phyloP scores from a whole-genome alignment of 1,140 invertebrate genomes.

The Microplitis mediator region DNA sequence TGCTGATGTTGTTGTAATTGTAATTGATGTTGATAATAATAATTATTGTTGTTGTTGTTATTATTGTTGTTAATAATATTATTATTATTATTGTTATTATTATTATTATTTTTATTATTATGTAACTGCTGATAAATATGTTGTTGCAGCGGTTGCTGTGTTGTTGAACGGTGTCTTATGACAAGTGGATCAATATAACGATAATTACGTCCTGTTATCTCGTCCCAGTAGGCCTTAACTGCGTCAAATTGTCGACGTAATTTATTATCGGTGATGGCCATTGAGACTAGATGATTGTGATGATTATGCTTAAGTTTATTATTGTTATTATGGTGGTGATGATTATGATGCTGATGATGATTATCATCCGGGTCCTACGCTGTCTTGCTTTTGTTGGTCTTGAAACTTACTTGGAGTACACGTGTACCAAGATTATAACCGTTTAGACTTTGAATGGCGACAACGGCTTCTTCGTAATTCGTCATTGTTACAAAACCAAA shows the following conservation, averaged over 20 bases:
- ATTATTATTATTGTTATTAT: background rate
- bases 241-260: constrained; percentile 7
- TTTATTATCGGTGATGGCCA: constrained; percentile 28
- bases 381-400: constrained; percentile 91
- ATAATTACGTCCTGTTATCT: constrained; percentile 9
- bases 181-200: constrained; percentile 3
- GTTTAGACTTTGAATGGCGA: constrained; percentile 97
- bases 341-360: background rate
- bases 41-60: background rate
- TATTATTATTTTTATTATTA: constrained; percentile 6
- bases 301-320: background rate
- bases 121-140: constrained; percentile 29
- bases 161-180: background rate
- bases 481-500: constrained; percentile 99
- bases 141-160: constrained; percentile 33
- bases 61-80: background rate
- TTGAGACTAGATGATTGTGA: background rate
- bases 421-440: constrained; percentile 97
- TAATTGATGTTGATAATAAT: constrained; percentile 8
- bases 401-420: constrained; percentile 98
- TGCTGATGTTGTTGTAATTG: too few species aligned
- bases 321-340: too few species aligned
- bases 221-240: constrained; percentile 17
- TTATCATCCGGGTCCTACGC: constrained; percentile 68
- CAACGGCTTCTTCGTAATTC: constrained; percentile 97